Evolutionary conservation across 2,888 invertebrate species (phyloP), one percentile per base, ranked within the genome.

Genomic region (Noctua janthina): DNA sequence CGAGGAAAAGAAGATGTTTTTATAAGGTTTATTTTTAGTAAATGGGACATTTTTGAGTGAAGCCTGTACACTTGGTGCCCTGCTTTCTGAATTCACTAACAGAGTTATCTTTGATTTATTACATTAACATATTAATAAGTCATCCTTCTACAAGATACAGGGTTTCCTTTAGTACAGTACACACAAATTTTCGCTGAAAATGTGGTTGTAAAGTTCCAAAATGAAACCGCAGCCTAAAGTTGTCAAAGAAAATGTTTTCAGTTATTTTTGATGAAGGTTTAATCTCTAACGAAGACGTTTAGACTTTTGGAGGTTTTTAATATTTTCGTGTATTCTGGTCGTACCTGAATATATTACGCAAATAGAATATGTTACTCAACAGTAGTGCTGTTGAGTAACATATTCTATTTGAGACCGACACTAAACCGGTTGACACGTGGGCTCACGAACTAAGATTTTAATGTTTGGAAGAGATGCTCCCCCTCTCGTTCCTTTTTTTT

Each of bases 231-330:
- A 71, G 51, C 39, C 59, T 17, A 20, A 78, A 83, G 29, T 49
- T 66, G 10, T 15, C 43, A 51, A 70, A n/a, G 69, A 59, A 43
- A 62, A 43, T 13, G 11, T 83, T 64, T 81, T 23, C 20, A 73
- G 4, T 59, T 79, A 51, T 68, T 72, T 79, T 74, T 81, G 54
- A 76, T 49, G 54, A 62, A 73, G n/a, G 46, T 72, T 71, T 46
- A 64, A 56, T 51, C 49, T 49, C 43, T 29, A 59, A 43, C 20
- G 13, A 15, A 35, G 46, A 75, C 29, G 43, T 56, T 29, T 23
- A 51, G 54, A 59, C 74, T 66, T 71, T 20, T 17, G 29, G 13
- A 64, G 29, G 66, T 39, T 80, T 64, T 67, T n/a, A 70, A n/a
- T 81, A 11, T 54, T 46, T 15, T 23, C 17, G 11, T 76, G 54